A percentile compares a stretch with the other conserved stretches of the same genome.
phyloP scores from a whole-genome alignment of 2,113 vertebrate species.

The Struthidea cinerea region DNA sequence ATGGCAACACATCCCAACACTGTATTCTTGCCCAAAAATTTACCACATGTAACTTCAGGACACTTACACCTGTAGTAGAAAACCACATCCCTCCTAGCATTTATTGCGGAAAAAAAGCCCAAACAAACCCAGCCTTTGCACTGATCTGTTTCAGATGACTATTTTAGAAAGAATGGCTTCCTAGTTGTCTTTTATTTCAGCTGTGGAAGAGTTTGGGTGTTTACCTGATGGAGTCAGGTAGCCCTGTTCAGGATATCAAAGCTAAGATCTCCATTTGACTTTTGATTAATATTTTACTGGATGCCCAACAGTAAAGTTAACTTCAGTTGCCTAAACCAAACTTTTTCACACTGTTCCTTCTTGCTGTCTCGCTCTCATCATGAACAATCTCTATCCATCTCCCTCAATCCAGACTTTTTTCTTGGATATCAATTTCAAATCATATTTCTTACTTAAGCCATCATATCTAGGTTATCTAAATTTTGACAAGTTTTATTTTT shows the following conservation, averaged over 20 bases:
- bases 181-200: not conserved
- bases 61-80: not conserved
- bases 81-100: not conserved
- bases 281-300: not conserved
- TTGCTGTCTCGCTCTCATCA: not conserved
- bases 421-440: not conserved
- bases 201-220: not conserved
- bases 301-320: not conserved
- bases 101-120: not conserved
- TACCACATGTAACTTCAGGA: not conserved
- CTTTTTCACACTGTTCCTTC: not conserved
- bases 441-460: not conserved
- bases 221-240: not conserved
- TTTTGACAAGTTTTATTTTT: not conserved
- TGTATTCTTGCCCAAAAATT: not conserved
- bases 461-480: not conserved
- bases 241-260: not conserved
- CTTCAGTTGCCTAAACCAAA: not conserved
- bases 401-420: not conserved
- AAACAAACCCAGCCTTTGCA: rapidly evolving
- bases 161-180: not conserved
- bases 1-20: not conserved
- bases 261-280: not conserved
- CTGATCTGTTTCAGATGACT: not conserved
- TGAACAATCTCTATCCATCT: not conserved